Evolutionary conservation across 2,113 vertebrate genomes (phyloP), one percentile per base, ranked within the genome.

Genomic region (Chloropsis hardwickii): DNA sequence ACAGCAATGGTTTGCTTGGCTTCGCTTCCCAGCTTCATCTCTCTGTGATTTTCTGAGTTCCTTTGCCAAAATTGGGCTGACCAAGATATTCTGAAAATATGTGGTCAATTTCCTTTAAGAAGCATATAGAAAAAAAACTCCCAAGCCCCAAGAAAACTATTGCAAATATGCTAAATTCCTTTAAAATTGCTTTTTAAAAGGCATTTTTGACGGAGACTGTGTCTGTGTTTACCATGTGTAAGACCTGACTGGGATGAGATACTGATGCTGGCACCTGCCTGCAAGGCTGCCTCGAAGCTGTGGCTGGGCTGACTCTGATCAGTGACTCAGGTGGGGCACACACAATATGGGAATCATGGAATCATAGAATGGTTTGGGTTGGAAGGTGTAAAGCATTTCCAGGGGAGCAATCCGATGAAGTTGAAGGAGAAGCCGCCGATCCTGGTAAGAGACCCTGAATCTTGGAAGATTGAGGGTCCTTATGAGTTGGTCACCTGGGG

Each of bases 311-410:
- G 45, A 9, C 7, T 82, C 33, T 0, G 1, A 13, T 5, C 2
- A 1, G 7, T 4, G 2, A 20, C 20, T 58, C 9, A 21, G 12
- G 12, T 35, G n/a, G 21, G 60, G 20, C 9, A 57, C 3, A 4
- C 0, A 5, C 22, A 3, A 9, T 0, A 1, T 13, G 18, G 58
- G 65, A 89, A 72, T 11, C 18, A 20, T 17, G 42, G 48, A 12
- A 29, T 39, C n/a, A n/a, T 31, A 7, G 35, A 33, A 57, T 37
- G 39, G 33, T 31, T 73, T 12, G 4, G 15, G 19, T 8, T 24
- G 44, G 19, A 66, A n/a, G n/a, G n/a, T n/a, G n/a, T n/a, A n/a
- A n/a, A n/a, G n/a, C n/a, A n/a, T n/a, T n/a, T n/a, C n/a, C n/a
- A n/a, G n/a, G n/a, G n/a, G n/a, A n/a, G n/a, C n/a, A n/a, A n/a